Conservation (phyloP, 2,797 vertebrate genomes). For the Enteromius treurensis region DNA sequence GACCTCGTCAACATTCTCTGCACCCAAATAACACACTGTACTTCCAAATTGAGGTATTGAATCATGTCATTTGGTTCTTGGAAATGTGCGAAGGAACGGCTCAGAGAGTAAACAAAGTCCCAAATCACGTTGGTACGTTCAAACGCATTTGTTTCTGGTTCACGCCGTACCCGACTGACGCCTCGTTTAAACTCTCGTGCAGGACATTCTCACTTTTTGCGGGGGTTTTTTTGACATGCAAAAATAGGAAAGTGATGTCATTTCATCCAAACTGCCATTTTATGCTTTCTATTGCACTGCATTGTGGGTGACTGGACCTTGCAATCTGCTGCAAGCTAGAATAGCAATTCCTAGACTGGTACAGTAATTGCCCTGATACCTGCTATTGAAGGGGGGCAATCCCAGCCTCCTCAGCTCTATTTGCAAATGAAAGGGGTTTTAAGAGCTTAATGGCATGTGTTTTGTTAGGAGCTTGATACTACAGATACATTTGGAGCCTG, state of each 20-base stretch:
- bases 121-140: not conserved
- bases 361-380: constrained; percentile 47
- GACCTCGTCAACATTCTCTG: not conserved
- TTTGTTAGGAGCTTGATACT: constrained; percentile 46
- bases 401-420: constrained; percentile 34
- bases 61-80: not conserved
- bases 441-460: constrained; percentile 52
- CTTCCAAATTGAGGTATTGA: constrained; percentile 6
- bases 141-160: not conserved
- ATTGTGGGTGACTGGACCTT: not conserved
- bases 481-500: constrained; percentile 60
- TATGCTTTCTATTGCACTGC: not conserved
- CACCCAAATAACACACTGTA: constrained; percentile 30
- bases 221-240: not conserved
- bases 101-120: not conserved
- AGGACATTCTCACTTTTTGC: not conserved
- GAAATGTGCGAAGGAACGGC: not conserved
- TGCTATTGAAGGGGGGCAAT: constrained; percentile 19
- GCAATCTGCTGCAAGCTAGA: constrained; percentile 1
- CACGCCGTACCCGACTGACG: no score
- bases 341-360: not conserved
- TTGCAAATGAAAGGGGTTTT: constrained; percentile 63
- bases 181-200: not conserved
- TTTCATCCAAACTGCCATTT: not conserved
- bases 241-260: constrained; percentile 14